Percentiles rank a stretch among this genome's conserved stretches.
phyloP scores from a whole-genome alignment of 2,888 invertebrate genomes.

The Myopa tessellatipennis region DNA sequence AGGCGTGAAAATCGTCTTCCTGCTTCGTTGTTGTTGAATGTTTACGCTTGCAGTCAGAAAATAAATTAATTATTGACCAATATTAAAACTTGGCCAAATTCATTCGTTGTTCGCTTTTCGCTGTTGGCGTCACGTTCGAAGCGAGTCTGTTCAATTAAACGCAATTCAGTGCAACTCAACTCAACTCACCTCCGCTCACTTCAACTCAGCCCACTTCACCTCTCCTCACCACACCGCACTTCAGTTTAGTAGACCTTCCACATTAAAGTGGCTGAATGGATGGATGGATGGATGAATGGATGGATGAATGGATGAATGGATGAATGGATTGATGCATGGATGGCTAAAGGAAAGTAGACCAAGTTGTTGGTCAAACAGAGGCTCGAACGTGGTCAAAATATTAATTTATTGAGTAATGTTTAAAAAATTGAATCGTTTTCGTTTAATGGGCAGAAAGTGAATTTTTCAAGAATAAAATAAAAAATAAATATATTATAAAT shows the following conservation, averaged over 20 bases:
- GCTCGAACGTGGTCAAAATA: conserved; percentile 8
- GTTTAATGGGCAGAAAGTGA: too few species aligned
- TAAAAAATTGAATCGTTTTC: too few species aligned
- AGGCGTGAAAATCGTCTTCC: conserved; percentile 38
- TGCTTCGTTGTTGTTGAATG: not conserved
- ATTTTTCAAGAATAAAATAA: not conserved
- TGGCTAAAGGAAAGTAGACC: conserved; percentile 30
- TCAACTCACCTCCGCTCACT: not conserved
- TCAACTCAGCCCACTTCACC: not conserved
- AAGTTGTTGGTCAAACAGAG: conserved; percentile 11
- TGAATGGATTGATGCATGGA: not conserved
- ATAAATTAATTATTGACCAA: conserved; percentile 38
- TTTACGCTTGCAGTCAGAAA: not conserved
- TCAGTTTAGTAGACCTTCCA: too few species aligned
- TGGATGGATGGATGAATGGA: too few species aligned
- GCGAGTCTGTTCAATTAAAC: not conserved
- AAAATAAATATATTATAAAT: too few species aligned
- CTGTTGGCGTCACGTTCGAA: not conserved
- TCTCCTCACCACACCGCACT: not conserved
- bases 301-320: not conserved
- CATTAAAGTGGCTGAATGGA: too few species aligned
- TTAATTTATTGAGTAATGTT: conserved; percentile 10
- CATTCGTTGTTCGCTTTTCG: not conserved
- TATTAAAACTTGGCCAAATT: conserved; percentile 7
- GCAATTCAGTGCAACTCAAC: not conserved